These are phyloP conservation scores for Pterois miles DNA, from an alignment of 2,797 vertebrate species.

Conservation along the genomic window DNA sequence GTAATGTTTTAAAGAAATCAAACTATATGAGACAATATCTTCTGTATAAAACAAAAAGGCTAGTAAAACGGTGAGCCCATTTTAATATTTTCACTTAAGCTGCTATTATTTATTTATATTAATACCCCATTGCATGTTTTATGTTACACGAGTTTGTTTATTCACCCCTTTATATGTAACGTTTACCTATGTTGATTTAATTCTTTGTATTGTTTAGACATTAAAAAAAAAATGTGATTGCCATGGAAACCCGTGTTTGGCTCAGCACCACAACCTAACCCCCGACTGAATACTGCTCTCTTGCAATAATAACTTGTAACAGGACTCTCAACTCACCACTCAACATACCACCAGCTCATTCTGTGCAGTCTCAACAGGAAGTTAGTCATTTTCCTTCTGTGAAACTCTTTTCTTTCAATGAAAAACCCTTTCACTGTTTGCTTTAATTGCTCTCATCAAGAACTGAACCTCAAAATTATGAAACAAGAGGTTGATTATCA, in stretches of 20 bases:
- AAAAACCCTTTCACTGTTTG: neutral
- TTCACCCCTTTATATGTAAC: too few species aligned
- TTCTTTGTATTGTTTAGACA: too few species aligned
- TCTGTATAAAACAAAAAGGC: too few species aligned
- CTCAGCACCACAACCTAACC: neutral
- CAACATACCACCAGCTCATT: constrained; percentile 6
- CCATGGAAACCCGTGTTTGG: neutral
- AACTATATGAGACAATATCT: too few species aligned
- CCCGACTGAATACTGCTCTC: neutral
- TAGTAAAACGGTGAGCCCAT: too few species aligned
- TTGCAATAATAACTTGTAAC: neutral
- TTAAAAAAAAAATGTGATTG: neutral
- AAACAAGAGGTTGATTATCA: neutral
- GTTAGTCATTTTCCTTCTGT: constrained; percentile 17
- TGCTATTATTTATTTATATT: too few species aligned
- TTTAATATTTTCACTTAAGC: too few species aligned
- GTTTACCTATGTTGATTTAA: too few species aligned
- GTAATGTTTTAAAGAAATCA: too few species aligned
- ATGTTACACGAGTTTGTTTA: too few species aligned
- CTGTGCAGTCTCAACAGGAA: constrained; percentile 46
- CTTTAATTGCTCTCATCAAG: neutral
- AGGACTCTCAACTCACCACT: neutral
- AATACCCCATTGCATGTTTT: too few species aligned
- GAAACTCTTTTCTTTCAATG: neutral
- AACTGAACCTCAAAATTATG: neutral